Base-by-base conservation (phyloP, 2,113 vertebrate genomes). In the Hydrolagus affinis region DNA sequence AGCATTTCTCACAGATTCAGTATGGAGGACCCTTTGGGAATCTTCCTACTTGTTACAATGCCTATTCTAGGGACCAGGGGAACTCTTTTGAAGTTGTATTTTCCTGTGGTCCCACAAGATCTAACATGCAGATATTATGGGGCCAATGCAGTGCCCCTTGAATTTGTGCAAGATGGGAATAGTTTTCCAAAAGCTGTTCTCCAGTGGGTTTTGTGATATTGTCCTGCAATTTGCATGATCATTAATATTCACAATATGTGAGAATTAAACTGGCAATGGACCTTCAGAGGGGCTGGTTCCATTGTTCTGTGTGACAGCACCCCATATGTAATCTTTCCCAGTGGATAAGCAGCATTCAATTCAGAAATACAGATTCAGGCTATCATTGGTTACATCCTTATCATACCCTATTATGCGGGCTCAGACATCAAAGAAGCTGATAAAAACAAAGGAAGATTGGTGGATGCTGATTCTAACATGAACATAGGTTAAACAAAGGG, bases 191-290 rank as follows among this genome's bases (percentile, higher is more conserved):
- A 66, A 66, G 78, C 32, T 83, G 62, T 66, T 66, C 78, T 83
- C 78, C 28, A 64, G 78, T 83, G 78, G 17, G 25, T 32, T 83
- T 66, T 44, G 44, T 44, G 44, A 44, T 44, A 28, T 7, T 83
- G 78, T 83, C 78, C 78, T 83, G 78, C 19, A 32, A 83, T 83
- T 83, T 83, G 60, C 78, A 83, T 83, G 1, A 66, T 15, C 62
- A 83, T 83, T 68, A 83, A 68, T 83, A 83, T 83, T 83, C 78
- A 83, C 60, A 25, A 21, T 30, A 10, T 64, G 28, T 66, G 78
- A 83, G 62, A 83, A 83, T 68, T 17, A 44, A 44, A 83, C 25
- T 68, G 78, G 23, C 62, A 32, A 66, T 21, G 76, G 11, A 25
- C 76, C 8, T 23, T 28, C 25, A 25, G 15, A 66, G 28, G 25